A percentile compares a stretch with the other conserved stretches of the same genome.
Conservation (phyloP, 2,888 invertebrate genomes). For the Oeneis ivallda region DNA sequence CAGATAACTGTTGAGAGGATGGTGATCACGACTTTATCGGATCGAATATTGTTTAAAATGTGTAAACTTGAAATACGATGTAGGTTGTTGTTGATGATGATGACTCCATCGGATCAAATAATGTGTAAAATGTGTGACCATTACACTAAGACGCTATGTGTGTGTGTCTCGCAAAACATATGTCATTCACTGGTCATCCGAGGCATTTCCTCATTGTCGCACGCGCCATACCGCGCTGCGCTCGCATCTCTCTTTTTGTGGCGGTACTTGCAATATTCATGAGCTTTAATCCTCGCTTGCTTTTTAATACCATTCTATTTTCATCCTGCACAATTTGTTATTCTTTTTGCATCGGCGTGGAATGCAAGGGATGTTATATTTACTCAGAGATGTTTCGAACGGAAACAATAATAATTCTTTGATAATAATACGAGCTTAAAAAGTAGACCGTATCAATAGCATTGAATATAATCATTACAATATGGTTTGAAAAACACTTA, state of each 20-base stretch:
- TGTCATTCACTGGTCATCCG: constrained; percentile 52
- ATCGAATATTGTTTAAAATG: not conserved
- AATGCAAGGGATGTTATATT: constrained; percentile 25
- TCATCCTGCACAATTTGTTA: constrained; percentile 27
- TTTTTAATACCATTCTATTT: constrained; percentile 37
- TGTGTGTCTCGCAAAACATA: constrained; percentile 23
- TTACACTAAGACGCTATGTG: not conserved
- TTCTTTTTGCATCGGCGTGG: constrained; percentile 26
- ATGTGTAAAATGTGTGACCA: too few relatives aligned
- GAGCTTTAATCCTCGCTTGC: constrained; percentile 44
- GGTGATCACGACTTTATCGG: not conserved
- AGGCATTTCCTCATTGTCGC: constrained; percentile 65
- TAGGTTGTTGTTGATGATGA: too few relatives aligned
- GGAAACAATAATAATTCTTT: constrained; percentile 12
- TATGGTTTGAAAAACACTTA: too few relatives aligned
- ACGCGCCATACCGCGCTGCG: constrained; percentile 47
- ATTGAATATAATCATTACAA: too few relatives aligned
- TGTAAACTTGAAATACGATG: not conserved
- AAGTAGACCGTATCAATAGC: too few relatives aligned
- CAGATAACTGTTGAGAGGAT: too few relatives aligned
- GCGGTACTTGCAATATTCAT: constrained; percentile 48
- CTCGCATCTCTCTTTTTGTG: constrained; percentile 52
- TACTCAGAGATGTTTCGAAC: constrained; percentile 11
- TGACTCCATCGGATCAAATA: not conserved
- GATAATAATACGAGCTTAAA: not conserved